These are phyloP conservation scores for Lasioglossum malachurum DNA, from an alignment of 2,888 invertebrate genomes.

Conservation along the genomic window DNA sequence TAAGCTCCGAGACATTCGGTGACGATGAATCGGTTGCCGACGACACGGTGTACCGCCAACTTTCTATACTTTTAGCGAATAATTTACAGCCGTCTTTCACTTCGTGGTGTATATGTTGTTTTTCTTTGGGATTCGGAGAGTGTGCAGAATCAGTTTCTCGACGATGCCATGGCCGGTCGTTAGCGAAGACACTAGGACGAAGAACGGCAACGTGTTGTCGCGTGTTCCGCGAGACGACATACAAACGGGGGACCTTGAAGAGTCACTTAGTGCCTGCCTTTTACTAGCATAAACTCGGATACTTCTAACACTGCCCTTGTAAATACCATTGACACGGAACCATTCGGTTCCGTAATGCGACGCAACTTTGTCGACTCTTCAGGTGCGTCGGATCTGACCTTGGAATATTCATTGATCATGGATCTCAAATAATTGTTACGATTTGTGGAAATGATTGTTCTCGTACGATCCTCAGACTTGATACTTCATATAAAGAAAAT, in stretches of 20 bases:
- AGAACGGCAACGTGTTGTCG: background rate
- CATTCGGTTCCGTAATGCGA: slow-evolving; percentile 41
- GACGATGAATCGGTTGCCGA: slow-evolving; percentile 2
- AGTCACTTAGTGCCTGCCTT: slow-evolving; percentile 79
- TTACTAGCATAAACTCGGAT: slow-evolving; percentile 73
- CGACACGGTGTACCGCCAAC: slow-evolving; percentile 7
- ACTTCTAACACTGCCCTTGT: slow-evolving; percentile 80
- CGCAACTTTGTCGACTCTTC: slow-evolving; percentile 51
- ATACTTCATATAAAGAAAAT: too few species aligned
- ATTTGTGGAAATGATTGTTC: background rate
- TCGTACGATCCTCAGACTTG: background rate
- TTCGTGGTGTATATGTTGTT: slow-evolving; percentile 25
- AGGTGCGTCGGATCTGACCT: background rate
- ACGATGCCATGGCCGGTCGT: slow-evolving; percentile 12
- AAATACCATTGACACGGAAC: slow-evolving; percentile 68
- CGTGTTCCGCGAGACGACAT: slow-evolving; percentile 30
- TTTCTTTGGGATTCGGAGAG: slow-evolving; percentile 16
- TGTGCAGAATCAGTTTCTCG: background rate
- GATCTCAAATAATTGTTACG: background rate
- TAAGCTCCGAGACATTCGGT: slow-evolving; percentile 26
- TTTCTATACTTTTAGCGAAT: slow-evolving; percentile 21
- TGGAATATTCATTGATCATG: background rate
- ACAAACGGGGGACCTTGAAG: slow-evolving; percentile 63
- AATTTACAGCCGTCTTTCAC: slow-evolving; percentile 26
- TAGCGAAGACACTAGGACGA: background rate